A percentile compares a stretch with the other conserved stretches of the same genome.
Evolutionary conservation across 2,888 invertebrate species (phyloP).

Genomic region (Oxycera nigricornis): DNA sequence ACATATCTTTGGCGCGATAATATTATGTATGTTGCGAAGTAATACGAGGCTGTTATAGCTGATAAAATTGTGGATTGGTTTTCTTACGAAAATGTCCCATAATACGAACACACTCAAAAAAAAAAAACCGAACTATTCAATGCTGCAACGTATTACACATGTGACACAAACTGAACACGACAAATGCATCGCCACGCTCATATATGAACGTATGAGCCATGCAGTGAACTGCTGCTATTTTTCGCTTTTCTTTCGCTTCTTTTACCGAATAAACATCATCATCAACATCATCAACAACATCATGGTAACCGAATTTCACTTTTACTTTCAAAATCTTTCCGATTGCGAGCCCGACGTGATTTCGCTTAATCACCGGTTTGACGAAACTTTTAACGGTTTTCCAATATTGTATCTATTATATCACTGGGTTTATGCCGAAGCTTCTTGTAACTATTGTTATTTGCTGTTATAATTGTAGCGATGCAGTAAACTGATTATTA

Average conservation of each 20-base stretch:
- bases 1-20: not conserved
- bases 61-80: constrained; percentile 25
- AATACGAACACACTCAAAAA: no score
- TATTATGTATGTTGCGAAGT: constrained; percentile 31
- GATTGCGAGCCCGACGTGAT: not conserved
- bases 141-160: not conserved
- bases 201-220: not conserved
- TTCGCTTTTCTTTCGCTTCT: constrained; percentile 26
- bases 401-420: not conserved
- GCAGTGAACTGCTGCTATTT: not conserved
- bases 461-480: not conserved
- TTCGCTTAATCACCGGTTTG: constrained; percentile 1
- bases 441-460: no score
- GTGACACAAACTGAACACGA: not conserved
- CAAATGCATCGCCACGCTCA: constrained; percentile 10
- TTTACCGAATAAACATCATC: constrained; percentile 31
- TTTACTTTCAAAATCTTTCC: constrained; percentile 44
- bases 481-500: not conserved
- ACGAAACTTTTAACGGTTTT: constrained; percentile 23
- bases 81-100: constrained; percentile 15
- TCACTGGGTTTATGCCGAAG: not conserved
- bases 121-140: no score
- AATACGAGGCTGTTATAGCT: constrained; percentile 28
- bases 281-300: no score
- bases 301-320: constrained; percentile 43